Conservation (phyloP, 2,113 vertebrate species). For the Siphamia tubifer region DNA sequence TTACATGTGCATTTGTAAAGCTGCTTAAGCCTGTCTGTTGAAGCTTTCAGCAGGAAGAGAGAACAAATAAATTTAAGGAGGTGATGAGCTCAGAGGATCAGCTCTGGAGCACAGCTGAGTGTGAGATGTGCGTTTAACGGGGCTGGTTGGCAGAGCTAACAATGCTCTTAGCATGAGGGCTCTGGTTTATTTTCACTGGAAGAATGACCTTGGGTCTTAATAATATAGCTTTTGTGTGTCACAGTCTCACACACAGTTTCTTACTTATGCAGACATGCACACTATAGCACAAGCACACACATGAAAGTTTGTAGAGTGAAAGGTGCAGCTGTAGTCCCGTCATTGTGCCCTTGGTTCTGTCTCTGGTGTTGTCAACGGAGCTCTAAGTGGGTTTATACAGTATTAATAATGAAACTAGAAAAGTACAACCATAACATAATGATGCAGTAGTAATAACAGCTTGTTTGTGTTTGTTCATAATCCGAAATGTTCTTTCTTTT, state of each 20-base stretch:
- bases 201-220: slow-evolving; percentile 60
- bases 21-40: background rate
- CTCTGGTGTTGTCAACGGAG: slow-evolving; percentile 7
- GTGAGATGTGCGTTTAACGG: slow-evolving; percentile 39
- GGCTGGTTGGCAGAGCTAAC: slow-evolving; percentile 28
- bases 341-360: background rate
- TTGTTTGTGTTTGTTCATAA: background rate
- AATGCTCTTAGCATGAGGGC: slow-evolving; percentile 25
- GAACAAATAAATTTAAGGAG: slow-evolving; percentile 30
- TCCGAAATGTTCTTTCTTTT: background rate
- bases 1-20: background rate
- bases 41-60: slow-evolving; percentile 3
- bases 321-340: slow-evolving; percentile 28
- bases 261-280: background rate
- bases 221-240: slow-evolving; percentile 23
- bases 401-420: slow-evolving; percentile 6
- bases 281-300: background rate
- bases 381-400: slow-evolving; percentile 1
- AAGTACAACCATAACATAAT: slow-evolving; percentile 1
- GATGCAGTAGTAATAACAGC: background rate
- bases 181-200: slow-evolving; percentile 61
- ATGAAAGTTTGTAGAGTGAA: background rate
- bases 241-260: background rate
- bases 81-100: slow-evolving; percentile 41
- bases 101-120: slow-evolving; percentile 13